phyloP scores from a whole-genome alignment of 2,797 vertebrate genomes.

The Ibycter americanus region DNA sequence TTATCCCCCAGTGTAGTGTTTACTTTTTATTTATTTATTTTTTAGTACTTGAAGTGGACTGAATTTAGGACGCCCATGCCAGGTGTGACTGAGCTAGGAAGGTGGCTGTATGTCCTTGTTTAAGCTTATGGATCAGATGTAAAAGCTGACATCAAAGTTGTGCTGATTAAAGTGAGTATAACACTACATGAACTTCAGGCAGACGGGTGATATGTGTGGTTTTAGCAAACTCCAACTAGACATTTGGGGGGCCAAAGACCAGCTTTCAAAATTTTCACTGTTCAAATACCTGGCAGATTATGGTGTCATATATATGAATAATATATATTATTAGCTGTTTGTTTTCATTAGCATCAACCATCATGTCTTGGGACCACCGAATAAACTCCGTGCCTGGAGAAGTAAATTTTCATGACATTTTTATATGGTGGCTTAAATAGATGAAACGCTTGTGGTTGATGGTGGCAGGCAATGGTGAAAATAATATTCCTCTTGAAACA shows the following conservation, averaged over 20 bases:
- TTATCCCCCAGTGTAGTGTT: neutral
- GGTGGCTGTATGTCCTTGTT: neutral
- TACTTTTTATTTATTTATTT: neutral
- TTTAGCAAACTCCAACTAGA: neutral
- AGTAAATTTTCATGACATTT: constrained; percentile 7
- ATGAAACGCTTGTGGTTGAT: neutral
- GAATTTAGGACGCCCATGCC: fast-evolving
- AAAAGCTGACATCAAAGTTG: neutral
- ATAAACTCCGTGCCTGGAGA: neutral
- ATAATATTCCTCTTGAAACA: constrained; percentile 1
- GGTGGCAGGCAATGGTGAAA: neutral
- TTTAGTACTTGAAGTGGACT: neutral
- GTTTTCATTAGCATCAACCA: neutral
- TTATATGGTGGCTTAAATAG: neutral
- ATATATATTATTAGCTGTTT: constrained; percentile 25
- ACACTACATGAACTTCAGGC: neutral
- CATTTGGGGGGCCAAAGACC: neutral
- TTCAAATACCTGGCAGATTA: neutral
- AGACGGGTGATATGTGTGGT: neutral
- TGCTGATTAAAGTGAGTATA: neutral
- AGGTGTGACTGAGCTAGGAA: neutral
- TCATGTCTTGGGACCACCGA: neutral
- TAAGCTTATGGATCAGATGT: neutral
- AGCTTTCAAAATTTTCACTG: neutral
- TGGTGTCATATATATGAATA: neutral